These are phyloP conservation scores for Copidosoma floridanum DNA, from an alignment of 1,140 invertebrate species.

Conservation along the genomic window DNA sequence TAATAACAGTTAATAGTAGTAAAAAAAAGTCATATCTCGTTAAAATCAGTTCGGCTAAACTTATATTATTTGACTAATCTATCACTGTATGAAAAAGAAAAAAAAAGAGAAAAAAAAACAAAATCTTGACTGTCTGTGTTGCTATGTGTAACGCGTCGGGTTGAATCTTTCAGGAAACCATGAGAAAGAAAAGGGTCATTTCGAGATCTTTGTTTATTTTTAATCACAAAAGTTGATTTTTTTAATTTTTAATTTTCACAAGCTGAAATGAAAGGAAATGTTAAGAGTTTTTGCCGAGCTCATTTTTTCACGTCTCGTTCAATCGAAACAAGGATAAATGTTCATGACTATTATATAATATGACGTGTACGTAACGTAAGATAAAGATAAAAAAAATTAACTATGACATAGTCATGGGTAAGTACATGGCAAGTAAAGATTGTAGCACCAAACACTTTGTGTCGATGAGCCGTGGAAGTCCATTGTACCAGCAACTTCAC, in stretches of 20 bases:
- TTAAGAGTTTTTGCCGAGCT: neutral
- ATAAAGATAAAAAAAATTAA: conserved; percentile 8
- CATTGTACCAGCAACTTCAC: neutral
- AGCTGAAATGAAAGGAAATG: neutral
- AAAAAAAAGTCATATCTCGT: conserved; percentile 1
- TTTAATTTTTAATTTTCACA: neutral
- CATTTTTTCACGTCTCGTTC: neutral
- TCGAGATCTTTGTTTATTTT: neutral
- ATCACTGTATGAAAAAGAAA: conserved; percentile 20
- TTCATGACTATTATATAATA: neutral
- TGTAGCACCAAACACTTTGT: neutral
- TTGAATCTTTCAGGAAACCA: conserved; percentile 3
- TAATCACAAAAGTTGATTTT: neutral
- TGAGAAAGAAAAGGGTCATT: neutral
- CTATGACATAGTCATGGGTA: conserved; percentile 1
- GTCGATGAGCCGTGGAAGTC: neutral
- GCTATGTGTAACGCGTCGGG: neutral
- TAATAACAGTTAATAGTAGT: conserved; percentile 3
- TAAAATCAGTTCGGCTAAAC: conserved; percentile 25
- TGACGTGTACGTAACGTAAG: neutral
- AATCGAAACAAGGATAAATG: neutral
- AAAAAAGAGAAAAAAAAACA: conserved; percentile 13
- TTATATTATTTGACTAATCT: conserved; percentile 21
- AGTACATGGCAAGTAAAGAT: conserved; percentile 14
- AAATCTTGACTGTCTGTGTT: conserved; percentile 1